A percentile compares a stretch with the other conserved stretches of the same genome.
Conservation (phyloP, 2,113 vertebrate genomes). For the Monopterus albus region DNA sequence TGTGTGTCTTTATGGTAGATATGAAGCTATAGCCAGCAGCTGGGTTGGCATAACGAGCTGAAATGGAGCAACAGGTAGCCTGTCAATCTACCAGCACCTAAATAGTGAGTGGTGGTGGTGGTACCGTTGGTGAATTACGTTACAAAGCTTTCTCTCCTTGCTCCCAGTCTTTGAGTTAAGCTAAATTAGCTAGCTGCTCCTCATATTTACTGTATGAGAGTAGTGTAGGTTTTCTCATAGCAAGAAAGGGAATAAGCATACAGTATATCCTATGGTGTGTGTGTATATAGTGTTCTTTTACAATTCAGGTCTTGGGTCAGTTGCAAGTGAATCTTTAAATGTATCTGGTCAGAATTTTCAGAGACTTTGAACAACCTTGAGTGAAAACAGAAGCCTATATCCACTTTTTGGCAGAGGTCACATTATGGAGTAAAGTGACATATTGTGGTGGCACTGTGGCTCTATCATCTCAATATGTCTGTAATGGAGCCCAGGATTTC, state of each 20-base stretch:
- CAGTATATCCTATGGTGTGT: too few relatives aligned
- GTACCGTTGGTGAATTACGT: too few relatives aligned
- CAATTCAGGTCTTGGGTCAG: neutral
- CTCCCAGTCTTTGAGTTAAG: too few relatives aligned
- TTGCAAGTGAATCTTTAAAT: neutral
- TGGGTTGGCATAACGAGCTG: neutral
- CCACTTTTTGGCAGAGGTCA: neutral
- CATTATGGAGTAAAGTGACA: slow-evolving; percentile 49
- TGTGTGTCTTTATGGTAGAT: neutral
- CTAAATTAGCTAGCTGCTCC: neutral
- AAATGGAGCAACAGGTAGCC: neutral
- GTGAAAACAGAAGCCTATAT: slow-evolving; percentile 14
- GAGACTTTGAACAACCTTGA: slow-evolving; percentile 23
- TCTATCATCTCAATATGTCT: slow-evolving; percentile 32
- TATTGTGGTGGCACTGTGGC: slow-evolving; percentile 46
- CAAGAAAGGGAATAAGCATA: neutral
- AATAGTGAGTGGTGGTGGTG: neutral
- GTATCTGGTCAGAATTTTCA: neutral
- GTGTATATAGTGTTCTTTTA: neutral
- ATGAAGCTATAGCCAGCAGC: neutral
- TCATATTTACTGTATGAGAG: neutral
- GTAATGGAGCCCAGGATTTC: slow-evolving; percentile 65
- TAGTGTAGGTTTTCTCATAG: neutral
- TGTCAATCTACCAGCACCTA: neutral
- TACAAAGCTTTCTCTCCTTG: too few relatives aligned